These are phyloP conservation scores for Mesocricetus auratus DNA, from an alignment of 2,113 vertebrate species.

Conservation along the genomic window DNA sequence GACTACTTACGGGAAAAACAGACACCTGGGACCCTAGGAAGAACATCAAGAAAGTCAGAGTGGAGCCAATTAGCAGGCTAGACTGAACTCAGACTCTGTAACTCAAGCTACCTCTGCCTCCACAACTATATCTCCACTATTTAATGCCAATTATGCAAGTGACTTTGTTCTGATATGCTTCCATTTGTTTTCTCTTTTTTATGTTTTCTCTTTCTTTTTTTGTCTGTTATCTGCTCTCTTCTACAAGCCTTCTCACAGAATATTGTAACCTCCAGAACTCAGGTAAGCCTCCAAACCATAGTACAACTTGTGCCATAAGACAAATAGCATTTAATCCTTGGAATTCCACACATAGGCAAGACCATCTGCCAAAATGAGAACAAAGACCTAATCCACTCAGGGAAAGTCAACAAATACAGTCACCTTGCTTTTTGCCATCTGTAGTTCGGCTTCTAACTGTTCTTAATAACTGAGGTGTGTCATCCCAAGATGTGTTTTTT, in stretches of 20 bases:
- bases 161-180: not conserved
- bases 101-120: not conserved
- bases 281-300: too few species aligned
- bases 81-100: not conserved
- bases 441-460: not conserved
- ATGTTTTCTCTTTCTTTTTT: not conserved
- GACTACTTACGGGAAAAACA: too few species aligned
- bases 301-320: not conserved
- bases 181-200: not conserved
- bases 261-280: not conserved
- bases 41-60: not conserved
- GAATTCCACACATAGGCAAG: not conserved
- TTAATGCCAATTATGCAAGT: not conserved
- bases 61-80: not conserved
- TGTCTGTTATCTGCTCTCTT: not conserved
- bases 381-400: not conserved
- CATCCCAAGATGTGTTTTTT: too few species aligned
- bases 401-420: not conserved
- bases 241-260: not conserved
- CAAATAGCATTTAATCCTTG: not conserved
- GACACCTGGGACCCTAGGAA: not conserved
- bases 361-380: not conserved
- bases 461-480: not conserved
- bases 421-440: not conserved
- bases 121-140: not conserved